A percentile compares a stretch with the other conserved stretches of the same genome.
phyloP scores from a whole-genome alignment of 2,888 invertebrate genomes.

The Epiblema foenella region DNA sequence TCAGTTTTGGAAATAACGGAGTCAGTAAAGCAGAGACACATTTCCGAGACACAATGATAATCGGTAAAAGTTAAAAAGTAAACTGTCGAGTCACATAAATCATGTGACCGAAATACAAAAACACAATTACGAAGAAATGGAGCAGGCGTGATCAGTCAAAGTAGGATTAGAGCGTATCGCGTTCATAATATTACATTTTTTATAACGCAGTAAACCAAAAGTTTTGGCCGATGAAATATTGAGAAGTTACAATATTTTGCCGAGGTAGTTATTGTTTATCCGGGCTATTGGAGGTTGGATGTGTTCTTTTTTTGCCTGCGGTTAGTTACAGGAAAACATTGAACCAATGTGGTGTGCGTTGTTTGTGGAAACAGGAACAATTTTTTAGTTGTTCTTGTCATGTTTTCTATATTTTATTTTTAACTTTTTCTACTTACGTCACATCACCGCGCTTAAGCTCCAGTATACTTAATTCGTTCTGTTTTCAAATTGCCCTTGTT shows the following conservation, averaged over 20 bases:
- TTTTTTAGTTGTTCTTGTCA: no score
- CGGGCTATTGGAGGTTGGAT: conserved; percentile 4
- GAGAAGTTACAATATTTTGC: conserved; percentile 23
- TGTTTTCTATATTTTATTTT: no score
- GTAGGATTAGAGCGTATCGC: conserved; percentile 51
- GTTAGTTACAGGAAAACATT: background rate
- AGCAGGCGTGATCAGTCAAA: conserved; percentile 55
- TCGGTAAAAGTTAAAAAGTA: conserved; percentile 12
- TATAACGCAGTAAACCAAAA: conserved; percentile 36
- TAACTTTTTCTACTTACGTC: no score
- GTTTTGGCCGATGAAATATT: conserved; percentile 35
- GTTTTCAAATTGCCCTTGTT: background rate
- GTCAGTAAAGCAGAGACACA: no score
- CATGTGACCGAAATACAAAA: background rate
- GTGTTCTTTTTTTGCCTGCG: background rate
- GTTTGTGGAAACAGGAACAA: background rate
- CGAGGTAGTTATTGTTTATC: conserved; percentile 13
- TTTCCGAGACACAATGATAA: background rate
- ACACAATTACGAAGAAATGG: conserved; percentile 45
- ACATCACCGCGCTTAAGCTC: no score
- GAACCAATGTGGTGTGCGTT: background rate
- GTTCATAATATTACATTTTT: conserved; percentile 46
- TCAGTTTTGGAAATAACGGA: no score
- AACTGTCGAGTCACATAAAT: conserved; percentile 12
- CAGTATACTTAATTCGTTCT: background rate